phyloP scores from a whole-genome alignment of 2,797 vertebrate genomes.

The Hydrolagus colliei region DNA sequence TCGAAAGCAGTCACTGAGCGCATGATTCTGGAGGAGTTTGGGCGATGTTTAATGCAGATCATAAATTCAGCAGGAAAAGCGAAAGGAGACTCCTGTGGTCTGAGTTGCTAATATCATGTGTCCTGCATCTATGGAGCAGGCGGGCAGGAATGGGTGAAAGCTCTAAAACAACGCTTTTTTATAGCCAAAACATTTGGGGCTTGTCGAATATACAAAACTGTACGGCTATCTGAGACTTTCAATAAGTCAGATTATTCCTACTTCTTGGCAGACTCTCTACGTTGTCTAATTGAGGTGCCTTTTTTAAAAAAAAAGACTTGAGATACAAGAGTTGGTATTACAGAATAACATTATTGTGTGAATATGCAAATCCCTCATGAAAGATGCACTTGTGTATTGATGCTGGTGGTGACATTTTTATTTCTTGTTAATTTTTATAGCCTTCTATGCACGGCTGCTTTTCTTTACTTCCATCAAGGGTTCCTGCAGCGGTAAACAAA shows the following conservation, averaged over 20 bases:
- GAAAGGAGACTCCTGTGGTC: constrained; percentile 82
- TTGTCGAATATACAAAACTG: constrained; percentile 10
- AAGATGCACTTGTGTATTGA: constrained; percentile 16
- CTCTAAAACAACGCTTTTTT: not conserved
- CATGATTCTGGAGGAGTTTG: constrained; percentile 95
- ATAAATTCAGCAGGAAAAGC: constrained; percentile 93
- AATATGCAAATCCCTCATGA: constrained; percentile 26
- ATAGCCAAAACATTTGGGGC: not conserved
- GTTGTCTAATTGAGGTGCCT: constrained; percentile 26
- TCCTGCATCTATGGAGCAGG: constrained; percentile 38
- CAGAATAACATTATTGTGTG: constrained; percentile 25
- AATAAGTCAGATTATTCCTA: constrained; percentile 23
- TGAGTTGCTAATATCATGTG: constrained; percentile 71
- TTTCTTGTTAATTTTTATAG: not conserved
- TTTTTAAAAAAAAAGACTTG: constrained; percentile 23
- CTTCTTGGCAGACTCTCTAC: constrained; percentile 10
- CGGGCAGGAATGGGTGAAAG: constrained; percentile 2
- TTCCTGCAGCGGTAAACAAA: not conserved
- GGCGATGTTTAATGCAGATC: constrained; percentile 89
- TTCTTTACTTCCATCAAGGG: not conserved
- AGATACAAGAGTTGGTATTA: constrained; percentile 27
- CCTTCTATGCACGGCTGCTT: constrained; percentile 24
- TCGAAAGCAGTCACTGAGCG: constrained; percentile 76
- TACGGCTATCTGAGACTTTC: constrained; percentile 12
- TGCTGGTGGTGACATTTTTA: constrained; percentile 25